Evolutionary conservation across 2,888 invertebrate species (phyloP).

Genomic region (Parochlus steinenii): DNA sequence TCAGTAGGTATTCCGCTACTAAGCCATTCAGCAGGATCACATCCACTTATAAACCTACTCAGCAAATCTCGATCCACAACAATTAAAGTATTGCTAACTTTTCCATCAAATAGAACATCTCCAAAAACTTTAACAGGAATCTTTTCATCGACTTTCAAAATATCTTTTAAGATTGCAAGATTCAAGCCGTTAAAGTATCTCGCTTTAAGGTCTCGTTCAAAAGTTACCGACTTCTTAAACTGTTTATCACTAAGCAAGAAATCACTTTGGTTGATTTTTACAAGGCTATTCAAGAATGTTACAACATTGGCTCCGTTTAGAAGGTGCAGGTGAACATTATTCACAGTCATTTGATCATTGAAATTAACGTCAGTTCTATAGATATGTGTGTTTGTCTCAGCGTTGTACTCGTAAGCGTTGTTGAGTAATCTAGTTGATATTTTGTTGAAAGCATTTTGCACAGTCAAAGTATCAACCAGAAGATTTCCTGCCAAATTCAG

Average conservation of each 20-base stretch:
- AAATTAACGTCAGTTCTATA: slow-evolving; percentile 20
- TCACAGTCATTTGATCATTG: slow-evolving; percentile 14
- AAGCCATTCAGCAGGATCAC: slow-evolving; percentile 29
- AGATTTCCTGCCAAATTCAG: slow-evolving; percentile 22
- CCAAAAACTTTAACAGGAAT: slow-evolving; percentile 20
- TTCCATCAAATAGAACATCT: slow-evolving; percentile 24
- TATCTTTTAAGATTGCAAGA: slow-evolving; percentile 25
- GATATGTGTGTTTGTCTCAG: slow-evolving; percentile 17
- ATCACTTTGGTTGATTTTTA: slow-evolving; percentile 19
- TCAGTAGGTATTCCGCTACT: slow-evolving; percentile 30
- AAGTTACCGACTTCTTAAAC: slow-evolving; percentile 23
- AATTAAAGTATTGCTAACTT: slow-evolving; percentile 21
- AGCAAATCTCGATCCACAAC: slow-evolving; percentile 20
- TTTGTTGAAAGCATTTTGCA: slow-evolving; percentile 18
- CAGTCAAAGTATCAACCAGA: slow-evolving; percentile 16
- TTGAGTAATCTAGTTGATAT: slow-evolving; percentile 15
- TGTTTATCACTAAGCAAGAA: slow-evolving; percentile 20
- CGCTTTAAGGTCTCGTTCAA: slow-evolving; percentile 24
- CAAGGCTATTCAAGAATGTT: slow-evolving; percentile 19
- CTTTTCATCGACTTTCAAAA: slow-evolving; percentile 27
- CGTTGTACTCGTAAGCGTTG: slow-evolving; percentile 19
- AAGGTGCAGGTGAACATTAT: slow-evolving; percentile 20
- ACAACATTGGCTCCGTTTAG: slow-evolving; percentile 19
- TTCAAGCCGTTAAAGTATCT: slow-evolving; percentile 23
- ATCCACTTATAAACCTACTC: slow-evolving; percentile 25